Evolutionary conservation across 2,797 vertebrate species (phyloP).

Genomic region (Cossypha caffra): DNA sequence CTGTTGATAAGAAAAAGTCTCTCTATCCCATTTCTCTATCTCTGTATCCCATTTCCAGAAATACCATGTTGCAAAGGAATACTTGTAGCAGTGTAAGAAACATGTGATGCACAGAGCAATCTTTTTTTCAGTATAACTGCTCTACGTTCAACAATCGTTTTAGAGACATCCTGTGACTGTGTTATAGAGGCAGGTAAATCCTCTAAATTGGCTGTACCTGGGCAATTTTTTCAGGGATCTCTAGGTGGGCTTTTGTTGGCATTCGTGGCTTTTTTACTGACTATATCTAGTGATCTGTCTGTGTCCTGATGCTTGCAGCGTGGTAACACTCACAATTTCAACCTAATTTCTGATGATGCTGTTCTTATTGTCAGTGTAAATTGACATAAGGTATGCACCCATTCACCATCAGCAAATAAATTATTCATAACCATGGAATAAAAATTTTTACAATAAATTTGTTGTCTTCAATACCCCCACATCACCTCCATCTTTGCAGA

Average conservation of each 20-base stretch:
- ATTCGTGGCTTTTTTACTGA: rapidly evolving
- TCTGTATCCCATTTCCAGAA: conserved; percentile 5
- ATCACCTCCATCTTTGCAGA: conserved; percentile 7
- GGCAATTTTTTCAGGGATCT: not conserved
- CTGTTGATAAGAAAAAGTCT: not conserved
- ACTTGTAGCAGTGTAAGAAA: not conserved
- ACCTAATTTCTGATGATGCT: not conserved
- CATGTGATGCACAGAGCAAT: not conserved
- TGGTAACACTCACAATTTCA: not conserved
- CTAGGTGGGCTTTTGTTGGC: not conserved
- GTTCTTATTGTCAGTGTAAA: not conserved
- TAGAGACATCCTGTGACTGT: not conserved
- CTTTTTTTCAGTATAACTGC: not conserved
- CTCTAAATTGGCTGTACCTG: not conserved
- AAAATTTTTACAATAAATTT: not conserved
- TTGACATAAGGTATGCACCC: not conserved
- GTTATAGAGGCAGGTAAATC: not conserved
- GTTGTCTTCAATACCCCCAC: not conserved
- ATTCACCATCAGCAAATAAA: not conserved
- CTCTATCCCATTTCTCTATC: not conserved
- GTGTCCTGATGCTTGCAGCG: not conserved
- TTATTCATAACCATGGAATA: not conserved
- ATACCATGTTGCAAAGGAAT: not conserved
- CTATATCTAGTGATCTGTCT: not conserved
- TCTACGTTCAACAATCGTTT: not conserved